phyloP scores from a whole-genome alignment of 2,888 invertebrate species.

The Rutpela maculata region DNA sequence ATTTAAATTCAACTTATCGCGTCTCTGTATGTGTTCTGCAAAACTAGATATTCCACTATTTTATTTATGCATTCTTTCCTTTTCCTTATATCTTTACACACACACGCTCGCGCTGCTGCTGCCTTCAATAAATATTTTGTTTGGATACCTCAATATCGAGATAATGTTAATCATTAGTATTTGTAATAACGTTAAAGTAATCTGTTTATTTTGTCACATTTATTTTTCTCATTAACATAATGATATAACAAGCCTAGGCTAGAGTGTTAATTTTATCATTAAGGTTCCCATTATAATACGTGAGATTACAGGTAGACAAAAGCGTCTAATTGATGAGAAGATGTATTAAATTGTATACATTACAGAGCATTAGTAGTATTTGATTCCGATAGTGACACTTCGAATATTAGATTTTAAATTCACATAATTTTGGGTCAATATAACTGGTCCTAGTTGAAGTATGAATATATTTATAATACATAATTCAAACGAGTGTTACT shows the following conservation, averaged over 20 bases:
- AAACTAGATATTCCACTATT: constrained; percentile 63
- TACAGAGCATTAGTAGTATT: not conserved
- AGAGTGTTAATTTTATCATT: constrained; percentile 24
- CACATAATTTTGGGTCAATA: too few relatives aligned
- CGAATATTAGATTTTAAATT: too few relatives aligned
- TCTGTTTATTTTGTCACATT: constrained; percentile 36
- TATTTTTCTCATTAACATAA: constrained; percentile 34
- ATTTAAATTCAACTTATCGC: constrained; percentile 66
- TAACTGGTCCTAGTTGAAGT: too few relatives aligned
- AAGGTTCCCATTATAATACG: constrained; percentile 1
- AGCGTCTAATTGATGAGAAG: not conserved
- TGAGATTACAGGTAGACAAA: constrained; percentile 12
- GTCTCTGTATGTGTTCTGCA: constrained; percentile 56
- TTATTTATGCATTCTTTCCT: constrained; percentile 49
- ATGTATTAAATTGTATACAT: not conserved
- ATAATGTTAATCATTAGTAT: constrained; percentile 31
- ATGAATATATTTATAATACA: too few relatives aligned
- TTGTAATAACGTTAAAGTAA: constrained; percentile 31
- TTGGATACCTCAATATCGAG: constrained; percentile 25
- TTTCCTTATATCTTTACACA: constrained; percentile 1
- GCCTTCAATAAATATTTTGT: constrained; percentile 35
- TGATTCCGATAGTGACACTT: not conserved
- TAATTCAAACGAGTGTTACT: too few relatives aligned
- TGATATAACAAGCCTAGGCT: constrained; percentile 5
- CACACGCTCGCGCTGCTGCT: not conserved